phyloP scores from a whole-genome alignment of 37 sponge, comb jelly and placozoan species.

The Theonella swinhoei region DNA sequence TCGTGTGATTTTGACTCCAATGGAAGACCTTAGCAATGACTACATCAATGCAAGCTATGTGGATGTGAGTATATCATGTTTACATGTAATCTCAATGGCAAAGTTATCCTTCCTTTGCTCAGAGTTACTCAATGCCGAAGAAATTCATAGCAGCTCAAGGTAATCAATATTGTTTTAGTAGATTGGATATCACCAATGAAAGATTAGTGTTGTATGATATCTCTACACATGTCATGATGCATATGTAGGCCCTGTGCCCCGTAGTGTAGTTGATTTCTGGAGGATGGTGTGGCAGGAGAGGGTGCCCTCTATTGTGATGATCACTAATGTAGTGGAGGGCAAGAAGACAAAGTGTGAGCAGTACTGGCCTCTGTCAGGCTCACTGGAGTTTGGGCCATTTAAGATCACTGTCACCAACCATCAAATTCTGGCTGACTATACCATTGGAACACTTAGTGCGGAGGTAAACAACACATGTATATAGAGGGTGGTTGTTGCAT shows the following conservation, averaged over 20 bases:
- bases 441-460: conserved; percentile 2
- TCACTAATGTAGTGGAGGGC: conserved; percentile 30
- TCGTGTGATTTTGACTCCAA: conserved; percentile 15
- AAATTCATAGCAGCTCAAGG: conserved; percentile 72
- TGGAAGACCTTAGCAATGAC: conserved; percentile 4
- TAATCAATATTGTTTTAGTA: not conserved
- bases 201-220: not conserved
- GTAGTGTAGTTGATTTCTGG: conserved; percentile 56
- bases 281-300: conserved; percentile 61
- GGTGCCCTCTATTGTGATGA: conserved; percentile 16
- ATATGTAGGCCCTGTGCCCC: conserved; percentile 41
- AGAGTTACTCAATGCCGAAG: conserved; percentile 30
- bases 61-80: conserved; percentile 24
- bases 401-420: not conserved
- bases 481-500: not conserved
- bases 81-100: not conserved
- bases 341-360: conserved; percentile 39
- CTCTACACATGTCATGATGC: not conserved
- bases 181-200: not conserved
- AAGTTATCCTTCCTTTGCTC: not conserved
- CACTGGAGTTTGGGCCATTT: conserved; percentile 33
- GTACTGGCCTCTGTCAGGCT: conserved; percentile 51
- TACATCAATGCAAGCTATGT: conserved; percentile 74
- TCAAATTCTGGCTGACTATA: conserved; percentile 11
- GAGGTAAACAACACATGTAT: conserved; percentile 1